Conservation (phyloP, 2,113 vertebrate species). For the Phaethornis superciliosus region DNA sequence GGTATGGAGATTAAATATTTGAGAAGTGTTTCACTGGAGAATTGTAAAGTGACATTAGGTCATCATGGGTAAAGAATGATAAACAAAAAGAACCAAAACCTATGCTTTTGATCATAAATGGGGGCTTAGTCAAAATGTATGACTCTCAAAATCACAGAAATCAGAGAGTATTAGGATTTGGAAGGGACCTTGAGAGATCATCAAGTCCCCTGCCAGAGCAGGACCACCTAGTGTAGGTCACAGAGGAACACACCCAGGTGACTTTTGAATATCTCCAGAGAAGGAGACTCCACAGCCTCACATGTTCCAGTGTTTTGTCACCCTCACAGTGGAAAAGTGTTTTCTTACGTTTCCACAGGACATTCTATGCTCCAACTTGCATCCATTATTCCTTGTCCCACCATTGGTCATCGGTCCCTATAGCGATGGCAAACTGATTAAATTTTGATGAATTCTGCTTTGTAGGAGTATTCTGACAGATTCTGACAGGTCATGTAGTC, state of each 20-base stretch:
- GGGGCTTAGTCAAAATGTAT: neutral
- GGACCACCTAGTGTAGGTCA: too few species aligned
- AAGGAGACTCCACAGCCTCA: too few species aligned
- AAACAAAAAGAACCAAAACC: neutral
- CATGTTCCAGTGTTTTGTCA: too few species aligned
- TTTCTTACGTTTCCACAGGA: too few species aligned
- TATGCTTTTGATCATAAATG: neutral
- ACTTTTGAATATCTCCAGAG: too few species aligned
- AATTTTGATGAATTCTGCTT: neutral
- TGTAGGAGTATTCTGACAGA: neutral
- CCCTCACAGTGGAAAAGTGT: too few species aligned
- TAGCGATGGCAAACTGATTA: neutral
- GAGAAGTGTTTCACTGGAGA: neutral
- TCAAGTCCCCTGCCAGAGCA: too few species aligned
- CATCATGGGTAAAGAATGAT: neutral
- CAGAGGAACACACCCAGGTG: too few species aligned
- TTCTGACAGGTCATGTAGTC: fast-evolving
- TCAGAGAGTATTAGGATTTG: too few species aligned
- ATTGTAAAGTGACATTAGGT: neutral
- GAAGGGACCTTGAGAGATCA: too few species aligned
- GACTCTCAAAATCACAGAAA: neutral
- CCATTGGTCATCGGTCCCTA: neutral
- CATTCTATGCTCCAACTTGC: too few species aligned
- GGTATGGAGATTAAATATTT: neutral
- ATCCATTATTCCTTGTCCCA: too few species aligned